Evolutionary conservation across 2,113 vertebrate genomes (phyloP), one percentile per base, ranked within the genome.

Genomic region (Onychorhynchus coronatus): DNA sequence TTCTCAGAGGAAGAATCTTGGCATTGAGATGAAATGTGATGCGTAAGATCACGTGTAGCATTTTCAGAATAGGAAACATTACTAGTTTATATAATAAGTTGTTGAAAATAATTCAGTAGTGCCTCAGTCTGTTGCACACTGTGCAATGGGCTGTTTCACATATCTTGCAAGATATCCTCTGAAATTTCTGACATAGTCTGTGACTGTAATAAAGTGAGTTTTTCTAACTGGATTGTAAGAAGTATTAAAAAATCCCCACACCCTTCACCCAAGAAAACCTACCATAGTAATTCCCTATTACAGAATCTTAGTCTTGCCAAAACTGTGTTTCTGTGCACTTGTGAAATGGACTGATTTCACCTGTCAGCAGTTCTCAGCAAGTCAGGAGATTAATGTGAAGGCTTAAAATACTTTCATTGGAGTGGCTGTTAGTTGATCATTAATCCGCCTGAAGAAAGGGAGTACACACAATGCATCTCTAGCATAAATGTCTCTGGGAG

Each of bases 311-410:
- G 52, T 84, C 90, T 86, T 94, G 90, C 93, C 92, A 80, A 86
- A 95, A 84, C 61, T 3, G 1, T 79, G 53, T 56, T 85, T 78
- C 72, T 91, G 44, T 77, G 59, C 75, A 47, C 76, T 97, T 93
- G 68, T 86, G 90, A 93, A 94, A 88, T 77, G 85, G 59, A 72
- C 90, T 93, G 85, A 83, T 95, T 88, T 94, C 76, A 89, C 90
- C 92, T 96, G 92, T 96, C 93, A 97, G 95, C 95, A 95, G 50
- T 96, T 96, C 53, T 92, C 70, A 72, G 50, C 66, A 85, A 89
- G 74, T 79, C 71, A 75, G 67, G 75, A 92, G 97, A 97, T 96
- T 90, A 96, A 85, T 58, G 42, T 8, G 18, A 50, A 91, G 47
- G 77, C 85, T 93, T 97, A 92, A 91, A 95, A 93, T 92, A 68